Conservation (phyloP, 2,888 invertebrate genomes). For the Rhamphomyia laevipes region DNA sequence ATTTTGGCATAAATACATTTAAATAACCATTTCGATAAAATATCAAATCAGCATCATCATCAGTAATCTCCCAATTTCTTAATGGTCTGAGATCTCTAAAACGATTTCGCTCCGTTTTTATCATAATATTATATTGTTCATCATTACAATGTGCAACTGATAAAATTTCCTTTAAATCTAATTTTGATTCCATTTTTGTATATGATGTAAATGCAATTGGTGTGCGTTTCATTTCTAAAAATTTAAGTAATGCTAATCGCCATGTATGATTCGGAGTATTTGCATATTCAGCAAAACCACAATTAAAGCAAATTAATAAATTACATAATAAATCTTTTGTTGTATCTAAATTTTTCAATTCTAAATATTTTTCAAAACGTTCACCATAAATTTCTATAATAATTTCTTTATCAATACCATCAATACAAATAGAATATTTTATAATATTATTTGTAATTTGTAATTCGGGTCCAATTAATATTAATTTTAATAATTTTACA, state of each 20-base stretch:
- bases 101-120: conserved; percentile 19
- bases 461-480: conserved; percentile 24
- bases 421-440: background rate
- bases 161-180: conserved; percentile 20
- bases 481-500: conserved; percentile 18
- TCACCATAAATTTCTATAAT: conserved; percentile 10
- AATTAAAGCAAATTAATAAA: conserved; percentile 25
- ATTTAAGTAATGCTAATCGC: conserved; percentile 17
- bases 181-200: conserved; percentile 20
- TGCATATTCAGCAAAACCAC: conserved; percentile 24
- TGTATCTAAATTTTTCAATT: conserved; percentile 4
- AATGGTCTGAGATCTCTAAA: conserved; percentile 26
- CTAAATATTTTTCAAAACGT: conserved; percentile 18
- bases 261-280: conserved; percentile 11
- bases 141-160: conserved; percentile 17
- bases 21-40: conserved; percentile 26
- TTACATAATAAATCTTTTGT: conserved; percentile 1
- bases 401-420: conserved; percentile 13
- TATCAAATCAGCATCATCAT: conserved; percentile 20
- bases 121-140: conserved; percentile 1
- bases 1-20: no score
- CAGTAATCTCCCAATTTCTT: conserved; percentile 18
- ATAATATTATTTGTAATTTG: background rate
- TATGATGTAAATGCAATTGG: conserved; percentile 29
- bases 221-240: conserved; percentile 19